Conservation (phyloP, 1,140 invertebrate species). For the Bombus picipes region DNA sequence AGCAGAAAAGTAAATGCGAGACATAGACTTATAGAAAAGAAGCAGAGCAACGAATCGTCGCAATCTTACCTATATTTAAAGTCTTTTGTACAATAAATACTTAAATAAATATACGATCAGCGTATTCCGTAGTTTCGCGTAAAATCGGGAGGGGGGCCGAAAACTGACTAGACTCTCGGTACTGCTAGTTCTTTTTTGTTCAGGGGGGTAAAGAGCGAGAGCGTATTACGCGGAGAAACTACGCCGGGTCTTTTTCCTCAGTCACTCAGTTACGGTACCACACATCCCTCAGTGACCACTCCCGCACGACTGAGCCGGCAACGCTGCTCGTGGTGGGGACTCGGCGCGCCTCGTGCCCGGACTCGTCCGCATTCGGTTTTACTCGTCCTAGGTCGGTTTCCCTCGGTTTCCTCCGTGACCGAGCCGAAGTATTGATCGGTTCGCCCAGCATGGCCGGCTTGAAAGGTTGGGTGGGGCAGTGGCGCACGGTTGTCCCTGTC, state of each 20-base stretch:
- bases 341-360: conserved; percentile 73
- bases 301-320: conserved; percentile 82
- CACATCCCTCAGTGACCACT: conserved; percentile 82
- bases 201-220: conserved; percentile 53
- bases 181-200: conserved; percentile 40
- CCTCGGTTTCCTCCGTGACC: conserved; percentile 38
- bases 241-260: conserved; percentile 67
- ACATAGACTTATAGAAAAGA: conserved; percentile 14
- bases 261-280: conserved; percentile 75
- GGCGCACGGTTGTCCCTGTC: conserved; percentile 63
- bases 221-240: conserved; percentile 67
- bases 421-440: conserved; percentile 73
- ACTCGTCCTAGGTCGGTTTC: conserved; percentile 48
- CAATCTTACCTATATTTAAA: conserved; percentile 74
- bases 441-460: conserved; percentile 66
- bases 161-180: conserved; percentile 50
- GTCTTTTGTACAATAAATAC: conserved; percentile 80
- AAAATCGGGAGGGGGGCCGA: conserved; percentile 34
- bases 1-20: not conserved
- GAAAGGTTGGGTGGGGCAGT: conserved; percentile 73
- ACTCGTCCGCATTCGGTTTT: conserved; percentile 54
- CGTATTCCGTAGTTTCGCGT: conserved; percentile 47
- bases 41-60: conserved; percentile 20
- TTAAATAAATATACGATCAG: conserved; percentile 72
- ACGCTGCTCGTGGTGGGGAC: conserved; percentile 73